Evolutionary conservation across 2,113 vertebrate genomes (phyloP), one percentile per base, ranked within the genome.

Genomic region (Seriola aureovittata): DNA sequence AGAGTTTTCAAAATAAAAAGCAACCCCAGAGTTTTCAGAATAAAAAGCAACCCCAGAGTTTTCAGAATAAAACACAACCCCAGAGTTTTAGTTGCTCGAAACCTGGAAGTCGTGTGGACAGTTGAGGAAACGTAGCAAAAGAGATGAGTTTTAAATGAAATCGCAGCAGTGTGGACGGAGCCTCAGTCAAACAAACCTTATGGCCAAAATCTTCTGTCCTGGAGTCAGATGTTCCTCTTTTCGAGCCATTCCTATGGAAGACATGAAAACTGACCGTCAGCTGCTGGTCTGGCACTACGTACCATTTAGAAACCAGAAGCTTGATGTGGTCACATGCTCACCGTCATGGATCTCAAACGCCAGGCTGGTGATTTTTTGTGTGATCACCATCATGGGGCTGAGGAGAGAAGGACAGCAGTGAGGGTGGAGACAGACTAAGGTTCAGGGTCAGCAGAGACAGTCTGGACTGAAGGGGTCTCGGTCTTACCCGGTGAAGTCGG

Each of bases 361-460:
- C 95, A 99, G 93, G 84, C 97, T 98, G 91, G 97, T 99, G 91
- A 99, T 98, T 93, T 99, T 99, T 94, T 99, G 97, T 8, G 97
- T 98, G 71, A 99, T 98, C 84, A 99, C 97, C 97, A 99, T 99
- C 97, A 99, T 98, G 48, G 97, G 97, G 59, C 97, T 99, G 91
- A 44, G 78, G 92, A 86, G 78, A 58, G 12, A 32, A 6, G 4
- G 4, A 7, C 7, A 32, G 79, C 48, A 96, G 25, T 17, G 14
- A 67, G 5, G 3, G 11, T 46, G 4, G 40, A 42, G 40, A 42
- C 40, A 42, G 2, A 42, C 40, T 9, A 42, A 42, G 40, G 8
- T 36, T 6, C 34, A 44, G 42, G 44, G 14, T 14, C 13, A 44
- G 10, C 48, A 52, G 50, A 52, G 6, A 52, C 7, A 21, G 7